Percentiles rank a stretch among this genome's conserved stretches.
phyloP scores from a whole-genome alignment of 2,113 vertebrate species.

The Haliaeetus leucogaster region DNA sequence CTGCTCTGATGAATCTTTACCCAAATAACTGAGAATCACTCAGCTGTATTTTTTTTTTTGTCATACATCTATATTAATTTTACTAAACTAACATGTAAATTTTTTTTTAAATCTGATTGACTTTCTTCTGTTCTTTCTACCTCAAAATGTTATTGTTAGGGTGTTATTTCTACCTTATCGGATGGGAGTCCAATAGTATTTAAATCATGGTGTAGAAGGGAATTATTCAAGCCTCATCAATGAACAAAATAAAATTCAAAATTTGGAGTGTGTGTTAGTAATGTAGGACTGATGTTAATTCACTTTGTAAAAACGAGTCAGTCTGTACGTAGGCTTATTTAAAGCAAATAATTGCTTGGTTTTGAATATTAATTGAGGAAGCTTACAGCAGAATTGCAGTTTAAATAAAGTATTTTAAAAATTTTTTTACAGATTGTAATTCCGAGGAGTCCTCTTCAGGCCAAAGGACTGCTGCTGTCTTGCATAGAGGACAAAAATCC shows the following conservation, averaged over 20 bases:
- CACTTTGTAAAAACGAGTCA: background rate
- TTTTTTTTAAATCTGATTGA: background rate
- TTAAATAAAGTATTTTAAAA: conserved; percentile 5
- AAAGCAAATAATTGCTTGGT: background rate
- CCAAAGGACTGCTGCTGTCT: conserved; percentile 92
- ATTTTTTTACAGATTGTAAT: conserved; percentile 85
- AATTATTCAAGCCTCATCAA: background rate
- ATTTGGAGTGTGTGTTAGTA: background rate
- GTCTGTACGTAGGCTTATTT: background rate
- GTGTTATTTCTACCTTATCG: background rate
- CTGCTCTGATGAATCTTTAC: background rate
- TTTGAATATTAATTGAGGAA: background rate
- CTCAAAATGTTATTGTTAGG: background rate
- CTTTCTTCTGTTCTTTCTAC: background rate
- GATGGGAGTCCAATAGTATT: background rate
- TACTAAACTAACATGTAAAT: background rate
- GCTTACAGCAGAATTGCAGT: background rate
- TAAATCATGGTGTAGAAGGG: background rate
- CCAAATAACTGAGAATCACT: background rate
- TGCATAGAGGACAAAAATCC: conserved; percentile 96
- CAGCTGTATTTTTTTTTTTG: background rate
- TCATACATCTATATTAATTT: background rate
- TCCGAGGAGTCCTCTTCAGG: conserved; percentile 92
- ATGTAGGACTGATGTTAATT: background rate
- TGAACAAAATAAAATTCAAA: background rate